A percentile compares a stretch with the other conserved stretches of the same genome.
These are phyloP conservation scores for Platalea minor DNA, from an alignment of 2,797 vertebrate species.

Conservation along the genomic window DNA sequence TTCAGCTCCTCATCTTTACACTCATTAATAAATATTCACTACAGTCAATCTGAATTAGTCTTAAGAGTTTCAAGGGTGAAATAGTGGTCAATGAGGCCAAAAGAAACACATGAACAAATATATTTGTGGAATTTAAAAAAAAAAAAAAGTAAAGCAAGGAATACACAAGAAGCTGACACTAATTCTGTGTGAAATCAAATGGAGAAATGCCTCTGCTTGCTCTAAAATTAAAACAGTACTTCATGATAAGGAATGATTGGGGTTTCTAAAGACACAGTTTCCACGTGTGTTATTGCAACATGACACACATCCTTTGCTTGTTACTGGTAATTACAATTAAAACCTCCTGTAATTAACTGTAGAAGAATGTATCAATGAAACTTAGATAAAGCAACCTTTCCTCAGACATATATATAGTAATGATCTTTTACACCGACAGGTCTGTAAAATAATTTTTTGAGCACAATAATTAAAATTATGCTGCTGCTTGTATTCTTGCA, in stretches of 20 bases:
- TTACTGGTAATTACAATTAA: constrained; percentile 40
- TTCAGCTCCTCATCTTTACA: not conserved
- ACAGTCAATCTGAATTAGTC: not conserved
- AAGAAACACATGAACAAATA: not conserved
- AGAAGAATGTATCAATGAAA: not conserved
- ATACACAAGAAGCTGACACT: not conserved
- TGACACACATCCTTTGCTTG: not conserved
- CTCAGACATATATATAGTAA: not conserved
- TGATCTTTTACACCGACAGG: not conserved
- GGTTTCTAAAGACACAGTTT: not conserved
- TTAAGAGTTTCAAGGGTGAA: not conserved
- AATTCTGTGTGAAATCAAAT: not conserved
- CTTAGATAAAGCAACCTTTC: not conserved
- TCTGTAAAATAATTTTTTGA: not conserved
- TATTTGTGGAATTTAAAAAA: not conserved
- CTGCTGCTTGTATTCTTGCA: not conserved
- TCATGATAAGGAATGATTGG: not conserved
- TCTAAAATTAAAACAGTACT: not conserved
- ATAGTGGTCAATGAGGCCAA: not conserved
- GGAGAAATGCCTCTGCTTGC: not conserved
- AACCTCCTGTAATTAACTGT: constrained; percentile 37
- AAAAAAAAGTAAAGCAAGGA: not conserved
- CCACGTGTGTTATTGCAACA: not conserved
- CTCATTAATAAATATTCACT: not conserved
- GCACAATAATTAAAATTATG: not conserved